Evolutionary conservation across 92 coral and sea anemone species (phyloP), one percentile per base, ranked within the genome.

Genomic region (Porites divaricata): DNA sequence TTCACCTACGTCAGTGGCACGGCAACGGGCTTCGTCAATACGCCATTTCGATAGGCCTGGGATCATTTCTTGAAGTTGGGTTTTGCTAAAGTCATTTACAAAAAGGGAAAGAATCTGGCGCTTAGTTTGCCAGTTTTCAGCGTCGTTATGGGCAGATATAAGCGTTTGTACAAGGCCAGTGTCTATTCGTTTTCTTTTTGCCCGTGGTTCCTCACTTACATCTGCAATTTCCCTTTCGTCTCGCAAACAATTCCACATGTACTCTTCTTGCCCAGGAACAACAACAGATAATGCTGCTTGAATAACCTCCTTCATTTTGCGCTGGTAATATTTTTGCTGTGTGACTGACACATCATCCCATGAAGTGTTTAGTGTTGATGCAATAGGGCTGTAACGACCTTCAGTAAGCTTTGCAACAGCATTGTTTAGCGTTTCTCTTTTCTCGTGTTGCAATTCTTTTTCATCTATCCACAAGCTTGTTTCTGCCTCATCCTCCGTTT

Each of bases 11-110:
- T 81, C 57, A 17, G 41, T 81, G 59, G 85, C 57, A 63, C 70
- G 85, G 12, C 64, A 21, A 71, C 85, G 52, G 25, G 85, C 85
- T 81, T 81, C 77, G 77, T 81, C 85, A 51, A 87, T 81, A 19
- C 77, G 23, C 91, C 91, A 87, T 16, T 87, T 87, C 1, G 83
- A 81, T 5, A 81, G 63, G 41, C 87, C 87, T 54, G 91, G 83
- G 70, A 80, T 72, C 72, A 80, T 28, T 66, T 79, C 62, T 71
- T 65, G 75, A 63, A 86, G 69, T 2, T 86, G 86, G 4, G 66
- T 54, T 19, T 64, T 66, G 13, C 77, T 86, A 20, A 86, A 86
- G 74, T 79, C 80, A 68, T 86, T 85, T 2, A 50, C 84, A 65
- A 76, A 85, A 8, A 25, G 73, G 1, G 83, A 76, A n/a, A 85